phyloP scores from a whole-genome alignment of 2,797 vertebrate species.

The Mionectes olivaceus region DNA sequence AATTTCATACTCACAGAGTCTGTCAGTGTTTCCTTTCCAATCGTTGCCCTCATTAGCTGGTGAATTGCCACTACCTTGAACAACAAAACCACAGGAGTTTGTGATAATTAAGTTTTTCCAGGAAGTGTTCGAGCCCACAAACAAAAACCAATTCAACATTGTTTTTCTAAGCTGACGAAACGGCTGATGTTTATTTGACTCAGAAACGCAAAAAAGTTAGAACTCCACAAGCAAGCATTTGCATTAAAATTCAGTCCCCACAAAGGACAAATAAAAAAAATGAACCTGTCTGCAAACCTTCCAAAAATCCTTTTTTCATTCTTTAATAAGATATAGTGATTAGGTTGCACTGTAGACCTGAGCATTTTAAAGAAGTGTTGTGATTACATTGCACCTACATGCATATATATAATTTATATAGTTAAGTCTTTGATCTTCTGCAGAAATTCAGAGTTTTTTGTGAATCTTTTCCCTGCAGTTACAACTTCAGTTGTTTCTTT shows the following conservation, averaged over 20 bases:
- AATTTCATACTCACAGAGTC: not conserved
- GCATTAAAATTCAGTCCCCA: not conserved
- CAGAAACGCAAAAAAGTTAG: not conserved
- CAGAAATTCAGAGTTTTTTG: not conserved
- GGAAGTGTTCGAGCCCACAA: not conserved
- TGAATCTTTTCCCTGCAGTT: not conserved
- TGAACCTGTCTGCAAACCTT: not conserved
- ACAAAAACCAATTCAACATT: not conserved
- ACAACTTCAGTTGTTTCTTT: slow-evolving; percentile 22
- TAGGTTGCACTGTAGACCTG: not conserved
- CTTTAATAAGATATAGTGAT: not conserved
- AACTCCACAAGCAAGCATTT: not conserved
- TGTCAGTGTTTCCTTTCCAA: not conserved
- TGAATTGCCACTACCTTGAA: not conserved
- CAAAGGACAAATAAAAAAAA: not conserved
- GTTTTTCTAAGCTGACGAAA: not conserved
- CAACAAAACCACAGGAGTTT: not conserved
- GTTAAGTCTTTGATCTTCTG: not conserved
- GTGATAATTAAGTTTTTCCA: not conserved
- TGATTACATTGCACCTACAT: not conserved
- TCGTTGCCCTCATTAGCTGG: not conserved
- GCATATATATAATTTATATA: not conserved
- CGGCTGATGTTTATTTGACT: not conserved
- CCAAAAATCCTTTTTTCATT: not conserved
- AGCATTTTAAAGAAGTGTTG: not conserved